These are phyloP conservation scores for Magallana ariakensis DNA, from an alignment of 1,140 invertebrate species.

Conservation along the genomic window DNA sequence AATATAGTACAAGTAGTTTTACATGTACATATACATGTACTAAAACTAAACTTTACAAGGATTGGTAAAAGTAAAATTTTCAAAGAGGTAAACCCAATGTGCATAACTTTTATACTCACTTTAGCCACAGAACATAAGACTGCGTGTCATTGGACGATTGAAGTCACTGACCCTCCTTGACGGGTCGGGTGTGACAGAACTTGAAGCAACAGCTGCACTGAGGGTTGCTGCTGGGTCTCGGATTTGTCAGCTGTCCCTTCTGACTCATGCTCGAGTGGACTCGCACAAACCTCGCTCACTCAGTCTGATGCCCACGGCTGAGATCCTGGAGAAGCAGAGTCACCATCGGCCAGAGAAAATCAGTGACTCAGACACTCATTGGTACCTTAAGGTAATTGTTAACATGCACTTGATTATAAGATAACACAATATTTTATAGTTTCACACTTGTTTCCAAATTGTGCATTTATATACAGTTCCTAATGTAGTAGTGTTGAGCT, in stretches of 20 bases:
- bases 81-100: no score
- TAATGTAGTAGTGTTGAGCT: no score
- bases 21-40: no score
- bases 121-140: slow-evolving; percentile 72
- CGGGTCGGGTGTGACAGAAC: slow-evolving; percentile 70
- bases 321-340: slow-evolving; percentile 69
- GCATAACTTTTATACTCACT: slow-evolving; percentile 7
- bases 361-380: slow-evolving; percentile 70
- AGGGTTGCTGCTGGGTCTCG: slow-evolving; percentile 76
- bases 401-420: not conserved
- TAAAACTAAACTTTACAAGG: no score
- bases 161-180: slow-evolving; percentile 75
- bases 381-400: slow-evolving; percentile 72
- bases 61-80: no score
- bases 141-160: slow-evolving; percentile 74
- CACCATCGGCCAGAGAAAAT: slow-evolving; percentile 72
- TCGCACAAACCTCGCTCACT: slow-evolving; percentile 70
- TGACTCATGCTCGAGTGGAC: slow-evolving; percentile 73
- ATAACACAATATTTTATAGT: not conserved
- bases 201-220: slow-evolving; percentile 73
- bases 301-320: slow-evolving; percentile 66
- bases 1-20: no score
- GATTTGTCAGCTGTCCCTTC: slow-evolving; percentile 76
- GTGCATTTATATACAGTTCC: no score
- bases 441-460: not conserved